These are phyloP conservation scores for Fukomys damarensis DNA, from an alignment of 2,113 vertebrate species.

Conservation along the genomic window DNA sequence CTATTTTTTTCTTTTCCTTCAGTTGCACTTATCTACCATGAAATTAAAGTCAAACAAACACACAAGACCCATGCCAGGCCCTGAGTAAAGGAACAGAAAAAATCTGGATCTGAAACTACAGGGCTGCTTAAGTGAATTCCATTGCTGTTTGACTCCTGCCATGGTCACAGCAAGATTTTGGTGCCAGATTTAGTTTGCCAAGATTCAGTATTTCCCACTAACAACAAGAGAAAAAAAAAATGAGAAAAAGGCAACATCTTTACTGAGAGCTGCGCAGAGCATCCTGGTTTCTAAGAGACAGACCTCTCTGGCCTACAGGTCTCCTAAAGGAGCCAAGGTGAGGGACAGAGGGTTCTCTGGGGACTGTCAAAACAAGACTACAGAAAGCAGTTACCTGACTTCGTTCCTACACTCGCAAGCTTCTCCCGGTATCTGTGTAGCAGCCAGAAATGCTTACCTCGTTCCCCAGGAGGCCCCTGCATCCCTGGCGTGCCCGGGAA, in stretches of 20 bases:
- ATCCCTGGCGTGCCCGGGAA: constrained; percentile 94
- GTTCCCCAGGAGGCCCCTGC: constrained; percentile 94
- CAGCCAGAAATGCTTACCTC: constrained; percentile 86
- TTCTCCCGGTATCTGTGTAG: neutral
- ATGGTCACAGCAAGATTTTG: constrained; percentile 30
- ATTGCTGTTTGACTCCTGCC: constrained; percentile 14
- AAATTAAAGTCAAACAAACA: constrained; percentile 74
- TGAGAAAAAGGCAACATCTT: constrained; percentile 56
- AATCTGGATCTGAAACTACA: constrained; percentile 1
- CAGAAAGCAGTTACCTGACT: neutral
- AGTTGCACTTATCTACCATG: constrained; percentile 55
- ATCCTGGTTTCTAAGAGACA: neutral
- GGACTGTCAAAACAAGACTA: neutral
- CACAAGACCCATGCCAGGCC: neutral
- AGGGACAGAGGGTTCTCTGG: neutral
- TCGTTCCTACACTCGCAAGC: too few relatives aligned
- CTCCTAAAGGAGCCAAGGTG: neutral
- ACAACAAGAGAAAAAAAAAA: constrained; percentile 65
- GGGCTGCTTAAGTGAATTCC: neutral
- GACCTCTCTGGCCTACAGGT: neutral
- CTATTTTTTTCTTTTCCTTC: constrained; percentile 19
- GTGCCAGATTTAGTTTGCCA: constrained; percentile 68
- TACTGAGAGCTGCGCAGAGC: constrained; percentile 53
- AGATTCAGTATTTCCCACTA: constrained; percentile 55
- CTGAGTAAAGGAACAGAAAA: constrained; percentile 42